Evolutionary conservation across 1,140 invertebrate species (phyloP).

Genomic region (Chelonus insularis): DNA sequence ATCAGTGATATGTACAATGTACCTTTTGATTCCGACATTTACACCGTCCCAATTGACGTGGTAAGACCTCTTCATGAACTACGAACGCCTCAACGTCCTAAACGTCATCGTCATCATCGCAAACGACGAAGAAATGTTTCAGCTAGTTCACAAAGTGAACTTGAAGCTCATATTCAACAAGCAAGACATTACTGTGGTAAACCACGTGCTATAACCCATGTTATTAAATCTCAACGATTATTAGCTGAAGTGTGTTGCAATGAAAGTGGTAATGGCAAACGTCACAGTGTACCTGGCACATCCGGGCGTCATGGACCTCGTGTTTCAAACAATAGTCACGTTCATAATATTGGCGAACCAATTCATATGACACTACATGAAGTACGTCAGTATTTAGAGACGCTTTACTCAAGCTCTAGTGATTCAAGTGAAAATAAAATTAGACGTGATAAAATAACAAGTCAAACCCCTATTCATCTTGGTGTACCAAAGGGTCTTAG

Average conservation of each 20-base stretch:
- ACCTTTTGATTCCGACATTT: conserved; percentile 83
- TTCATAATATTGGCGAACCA: conserved; percentile 64
- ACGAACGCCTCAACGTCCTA: conserved; percentile 59
- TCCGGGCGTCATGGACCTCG: conserved; percentile 44
- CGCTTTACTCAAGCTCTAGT: conserved; percentile 73
- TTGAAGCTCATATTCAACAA: conserved; percentile 53
- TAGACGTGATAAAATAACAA: conserved; percentile 50
- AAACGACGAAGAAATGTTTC: conserved; percentile 66
- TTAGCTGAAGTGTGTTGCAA: conserved; percentile 62
- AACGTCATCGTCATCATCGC: conserved; percentile 64
- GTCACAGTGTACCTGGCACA: conserved; percentile 64
- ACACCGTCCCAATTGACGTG: conserved; percentile 80
- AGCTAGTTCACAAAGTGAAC: conserved; percentile 58
- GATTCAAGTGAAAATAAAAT: conserved; percentile 62
- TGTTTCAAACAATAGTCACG: conserved; percentile 46
- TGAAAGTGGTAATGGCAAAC: conserved; percentile 59
- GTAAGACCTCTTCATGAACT: conserved; percentile 63
- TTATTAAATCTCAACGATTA: conserved; percentile 54
- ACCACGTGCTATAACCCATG: conserved; percentile 51
- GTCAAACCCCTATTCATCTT: conserved; percentile 43
- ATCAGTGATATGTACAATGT: conserved; percentile 85
- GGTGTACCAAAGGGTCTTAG: conserved; percentile 51
- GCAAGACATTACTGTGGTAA: conserved; percentile 57
- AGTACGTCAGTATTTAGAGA: conserved; percentile 79
- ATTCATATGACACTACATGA: conserved; percentile 85